Evolutionary conservation across 2,113 vertebrate species (phyloP).

Genomic region (Bubalus kerabau): DNA sequence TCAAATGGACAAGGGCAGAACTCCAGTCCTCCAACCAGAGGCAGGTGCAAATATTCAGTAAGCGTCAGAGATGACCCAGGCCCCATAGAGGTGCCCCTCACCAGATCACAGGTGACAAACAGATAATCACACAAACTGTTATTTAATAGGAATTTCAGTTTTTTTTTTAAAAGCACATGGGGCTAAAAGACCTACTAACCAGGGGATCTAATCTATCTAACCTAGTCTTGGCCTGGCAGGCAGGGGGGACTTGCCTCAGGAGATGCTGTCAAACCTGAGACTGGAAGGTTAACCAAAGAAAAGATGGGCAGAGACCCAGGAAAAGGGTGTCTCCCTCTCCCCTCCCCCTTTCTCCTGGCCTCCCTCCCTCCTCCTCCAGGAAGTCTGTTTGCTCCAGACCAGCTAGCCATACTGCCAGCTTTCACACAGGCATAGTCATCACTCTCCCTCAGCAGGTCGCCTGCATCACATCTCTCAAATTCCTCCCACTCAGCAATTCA

Average conservation of each 20-base stretch:
- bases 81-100: too few species aligned
- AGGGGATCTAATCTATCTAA: background rate
- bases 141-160: background rate
- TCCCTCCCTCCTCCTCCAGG: background rate
- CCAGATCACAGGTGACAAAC: background rate
- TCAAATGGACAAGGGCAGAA: background rate
- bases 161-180: background rate
- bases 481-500: background rate
- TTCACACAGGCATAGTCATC: background rate
- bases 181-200: background rate
- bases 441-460: background rate
- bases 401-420: background rate
- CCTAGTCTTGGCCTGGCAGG: background rate
- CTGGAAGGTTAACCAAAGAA: background rate
- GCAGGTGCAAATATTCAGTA: rapidly evolving
- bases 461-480: background rate
- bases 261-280: background rate
- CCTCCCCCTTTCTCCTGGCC: rapidly evolving
- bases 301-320: background rate
- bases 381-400: background rate
- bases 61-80: background rate
- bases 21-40: background rate
- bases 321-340: background rate
- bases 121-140: background rate
- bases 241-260: background rate